Conservation (phyloP, 2,113 vertebrate species). For the Pachycephala philippinensis region DNA sequence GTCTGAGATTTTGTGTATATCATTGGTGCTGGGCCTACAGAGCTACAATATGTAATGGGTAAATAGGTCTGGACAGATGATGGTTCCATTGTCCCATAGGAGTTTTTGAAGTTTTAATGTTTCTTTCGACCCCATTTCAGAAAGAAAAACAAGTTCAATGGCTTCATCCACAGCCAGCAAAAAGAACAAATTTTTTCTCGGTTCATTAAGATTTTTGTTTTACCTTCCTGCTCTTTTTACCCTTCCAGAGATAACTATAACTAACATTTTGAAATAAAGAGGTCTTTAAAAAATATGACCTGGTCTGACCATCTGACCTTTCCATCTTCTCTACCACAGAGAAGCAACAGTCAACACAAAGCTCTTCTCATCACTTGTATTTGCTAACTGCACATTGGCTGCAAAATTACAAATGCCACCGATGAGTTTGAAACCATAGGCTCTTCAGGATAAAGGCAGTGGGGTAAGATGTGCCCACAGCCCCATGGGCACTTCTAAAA, state of each 20-base stretch:
- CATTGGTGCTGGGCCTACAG: background rate
- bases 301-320: background rate
- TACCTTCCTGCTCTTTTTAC: background rate
- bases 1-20: background rate
- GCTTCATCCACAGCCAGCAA: background rate
- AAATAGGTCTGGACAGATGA: background rate
- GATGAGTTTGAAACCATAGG: background rate
- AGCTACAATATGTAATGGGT: background rate
- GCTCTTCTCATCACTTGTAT: background rate
- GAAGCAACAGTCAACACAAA: background rate
- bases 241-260: background rate
- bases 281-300: background rate
- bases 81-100: background rate
- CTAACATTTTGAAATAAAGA: background rate
- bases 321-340: background rate
- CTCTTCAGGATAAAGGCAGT: background rate
- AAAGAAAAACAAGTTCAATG: background rate
- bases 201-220: background rate
- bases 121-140: background rate
- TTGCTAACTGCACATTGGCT: background rate
- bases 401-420: background rate
- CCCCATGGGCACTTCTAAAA: background rate
- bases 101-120: background rate
- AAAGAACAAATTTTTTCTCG: background rate
- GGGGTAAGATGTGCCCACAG: background rate